phyloP scores from a whole-genome alignment of 1,140 invertebrate genomes.

The Macrostomum lignano region DNA sequence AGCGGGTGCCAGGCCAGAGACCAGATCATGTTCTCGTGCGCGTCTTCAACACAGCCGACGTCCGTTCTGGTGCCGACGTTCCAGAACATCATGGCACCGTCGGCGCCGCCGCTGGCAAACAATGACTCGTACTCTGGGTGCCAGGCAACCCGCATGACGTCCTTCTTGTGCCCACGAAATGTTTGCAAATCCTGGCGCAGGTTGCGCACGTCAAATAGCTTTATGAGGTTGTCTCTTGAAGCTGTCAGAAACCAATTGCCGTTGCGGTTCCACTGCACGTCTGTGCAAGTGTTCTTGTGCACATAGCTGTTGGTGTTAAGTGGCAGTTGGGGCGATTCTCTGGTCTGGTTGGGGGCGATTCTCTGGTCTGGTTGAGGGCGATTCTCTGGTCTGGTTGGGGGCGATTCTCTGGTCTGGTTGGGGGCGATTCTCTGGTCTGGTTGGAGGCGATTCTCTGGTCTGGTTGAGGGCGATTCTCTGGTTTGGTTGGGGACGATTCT shows the following conservation, averaged over 20 bases:
- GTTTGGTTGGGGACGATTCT: too few species aligned
- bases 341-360: too few species aligned
- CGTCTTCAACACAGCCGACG: slow-evolving; percentile 81
- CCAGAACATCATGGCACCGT: slow-evolving; percentile 92
- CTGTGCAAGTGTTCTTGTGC: slow-evolving; percentile 96
- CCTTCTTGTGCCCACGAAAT: slow-evolving; percentile 90
- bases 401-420: too few species aligned
- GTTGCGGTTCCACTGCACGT: slow-evolving; percentile 92
- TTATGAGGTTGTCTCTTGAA: slow-evolving; percentile 79
- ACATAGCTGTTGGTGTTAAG: slow-evolving; percentile 45
- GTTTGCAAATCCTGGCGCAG: slow-evolving; percentile 65
- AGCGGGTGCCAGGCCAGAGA: slow-evolving; percentile 91
- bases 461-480: too few species aligned
- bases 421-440: too few species aligned
- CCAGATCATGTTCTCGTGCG: slow-evolving; percentile 96
- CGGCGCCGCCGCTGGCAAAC: slow-evolving; percentile 79
- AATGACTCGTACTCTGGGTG: slow-evolving; percentile 81
- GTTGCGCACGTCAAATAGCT: slow-evolving; percentile 88
- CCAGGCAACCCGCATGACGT: slow-evolving; percentile 80
- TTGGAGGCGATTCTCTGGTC: too few species aligned
- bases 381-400: too few species aligned
- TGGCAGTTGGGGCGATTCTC: too few species aligned
- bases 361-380: too few species aligned
- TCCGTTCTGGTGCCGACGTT: slow-evolving; percentile 92
- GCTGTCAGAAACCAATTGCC: slow-evolving; percentile 98